Evolutionary conservation across 2,113 vertebrate genomes (phyloP).

Genomic region (Thunnus thynnus): DNA sequence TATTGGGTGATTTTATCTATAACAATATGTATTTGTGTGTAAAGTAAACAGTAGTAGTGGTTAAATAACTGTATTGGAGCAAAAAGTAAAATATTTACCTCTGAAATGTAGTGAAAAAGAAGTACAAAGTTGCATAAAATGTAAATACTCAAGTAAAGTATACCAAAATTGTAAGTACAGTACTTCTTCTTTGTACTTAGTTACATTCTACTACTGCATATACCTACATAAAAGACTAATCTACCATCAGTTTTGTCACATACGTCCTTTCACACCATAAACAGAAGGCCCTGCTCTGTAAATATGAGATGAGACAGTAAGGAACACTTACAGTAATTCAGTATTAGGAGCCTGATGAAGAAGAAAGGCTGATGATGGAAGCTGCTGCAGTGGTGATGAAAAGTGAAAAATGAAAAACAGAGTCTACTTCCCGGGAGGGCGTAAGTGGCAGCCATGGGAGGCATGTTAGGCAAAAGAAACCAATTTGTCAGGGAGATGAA

Average conservation of each 20-base stretch:
- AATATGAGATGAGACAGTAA: background rate
- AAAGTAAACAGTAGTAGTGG: too few relatives aligned
- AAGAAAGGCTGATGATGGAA: slow-evolving; percentile 44
- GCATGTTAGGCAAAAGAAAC: slow-evolving; percentile 49
- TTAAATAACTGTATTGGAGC: too few relatives aligned
- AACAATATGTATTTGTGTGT: too few relatives aligned
- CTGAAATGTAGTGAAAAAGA: too few relatives aligned
- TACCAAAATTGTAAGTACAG: background rate
- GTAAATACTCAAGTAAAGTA: too few relatives aligned
- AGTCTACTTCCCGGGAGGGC: slow-evolving; percentile 1
- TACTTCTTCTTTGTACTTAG: background rate
- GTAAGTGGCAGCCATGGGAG: slow-evolving; percentile 39
- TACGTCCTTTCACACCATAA: background rate
- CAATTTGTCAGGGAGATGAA: slow-evolving; percentile 78
- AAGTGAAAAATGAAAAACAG: slow-evolving; percentile 46
- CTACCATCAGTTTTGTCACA: background rate
- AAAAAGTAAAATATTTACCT: too few relatives aligned
- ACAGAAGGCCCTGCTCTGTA: slow-evolving; percentile 4
- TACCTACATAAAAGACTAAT: too few relatives aligned
- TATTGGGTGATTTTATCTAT: too few relatives aligned
- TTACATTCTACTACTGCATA: background rate
- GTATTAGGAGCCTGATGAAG: slow-evolving; percentile 45
- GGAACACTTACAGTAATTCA: slow-evolving; percentile 39
- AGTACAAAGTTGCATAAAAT: too few relatives aligned
- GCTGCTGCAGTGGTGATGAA: background rate